A percentile compares a stretch with the other conserved stretches of the same genome.
These are phyloP conservation scores for Oryzias melastigma DNA, from an alignment of 2,113 vertebrate genomes.

Conservation along the genomic window DNA sequence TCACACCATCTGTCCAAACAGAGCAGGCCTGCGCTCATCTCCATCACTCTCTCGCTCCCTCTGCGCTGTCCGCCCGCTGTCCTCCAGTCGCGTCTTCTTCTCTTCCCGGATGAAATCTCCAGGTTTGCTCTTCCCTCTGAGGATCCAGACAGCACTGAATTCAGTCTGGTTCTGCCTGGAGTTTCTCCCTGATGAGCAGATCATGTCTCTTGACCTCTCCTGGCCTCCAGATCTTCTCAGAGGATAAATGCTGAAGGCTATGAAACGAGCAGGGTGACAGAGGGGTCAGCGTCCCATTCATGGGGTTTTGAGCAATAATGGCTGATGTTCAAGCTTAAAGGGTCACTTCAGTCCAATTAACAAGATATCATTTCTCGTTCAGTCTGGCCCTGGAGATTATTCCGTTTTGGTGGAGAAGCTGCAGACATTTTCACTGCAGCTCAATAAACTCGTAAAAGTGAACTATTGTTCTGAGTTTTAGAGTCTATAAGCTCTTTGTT, in stretches of 20 bases:
- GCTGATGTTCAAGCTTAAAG: slow-evolving; percentile 12
- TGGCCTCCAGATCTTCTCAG: slow-evolving; percentile 29
- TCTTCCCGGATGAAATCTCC: neutral
- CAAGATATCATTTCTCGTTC: neutral
- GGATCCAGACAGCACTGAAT: neutral
- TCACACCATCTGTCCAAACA: slow-evolving; percentile 66
- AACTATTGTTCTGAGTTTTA: too few species aligned
- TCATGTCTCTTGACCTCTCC: slow-evolving; percentile 15
- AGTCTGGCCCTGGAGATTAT: neutral
- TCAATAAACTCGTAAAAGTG: too few species aligned
- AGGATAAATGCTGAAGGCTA: slow-evolving; percentile 32
- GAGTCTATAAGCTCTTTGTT: too few species aligned
- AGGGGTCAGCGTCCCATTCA: slow-evolving; percentile 33
- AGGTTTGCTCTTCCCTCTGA: neutral
- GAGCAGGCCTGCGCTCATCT: slow-evolving; percentile 17
- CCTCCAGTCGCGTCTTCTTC: neutral
- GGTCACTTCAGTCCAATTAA: slow-evolving; percentile 10
- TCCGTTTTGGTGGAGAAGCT: too few species aligned
- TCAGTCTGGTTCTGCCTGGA: neutral
- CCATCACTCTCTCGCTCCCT: slow-evolving; percentile 40
- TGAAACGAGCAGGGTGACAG: slow-evolving; percentile 36
- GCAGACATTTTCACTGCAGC: too few species aligned
- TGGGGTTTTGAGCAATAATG: slow-evolving; percentile 15
- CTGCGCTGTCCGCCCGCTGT: neutral
- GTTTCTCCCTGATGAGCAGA: slow-evolving; percentile 7